Evolutionary conservation across 2,113 vertebrate genomes (phyloP).

Genomic region (Sitta europaea): DNA sequence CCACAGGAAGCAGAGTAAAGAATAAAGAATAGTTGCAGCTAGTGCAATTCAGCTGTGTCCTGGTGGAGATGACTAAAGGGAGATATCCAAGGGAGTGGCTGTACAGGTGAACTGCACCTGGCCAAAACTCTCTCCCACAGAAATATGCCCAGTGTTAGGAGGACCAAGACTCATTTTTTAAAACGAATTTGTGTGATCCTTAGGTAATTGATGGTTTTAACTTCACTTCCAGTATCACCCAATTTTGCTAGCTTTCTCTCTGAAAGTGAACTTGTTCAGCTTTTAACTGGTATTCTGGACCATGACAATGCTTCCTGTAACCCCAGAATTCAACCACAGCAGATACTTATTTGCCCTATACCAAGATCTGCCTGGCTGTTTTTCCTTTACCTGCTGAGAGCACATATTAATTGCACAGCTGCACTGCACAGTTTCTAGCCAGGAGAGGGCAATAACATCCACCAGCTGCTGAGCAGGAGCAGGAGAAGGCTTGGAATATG

Average conservation of each 20-base stretch:
- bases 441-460: conserved; percentile 19
- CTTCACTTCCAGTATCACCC: background rate
- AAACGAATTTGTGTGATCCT: background rate
- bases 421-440: background rate
- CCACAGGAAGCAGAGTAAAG: background rate
- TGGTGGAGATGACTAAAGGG: background rate
- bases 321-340: background rate
- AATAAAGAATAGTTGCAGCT: background rate
- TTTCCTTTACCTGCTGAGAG: background rate
- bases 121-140: background rate
- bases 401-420: background rate
- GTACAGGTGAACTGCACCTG: background rate
- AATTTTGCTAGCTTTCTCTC: background rate
- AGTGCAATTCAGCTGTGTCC: background rate
- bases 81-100: background rate
- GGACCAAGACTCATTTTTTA: background rate
- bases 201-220: background rate
- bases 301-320: background rate
- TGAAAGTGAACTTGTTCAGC: background rate
- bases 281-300: background rate
- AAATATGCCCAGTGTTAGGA: background rate
- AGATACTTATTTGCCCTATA: background rate
- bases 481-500: background rate
- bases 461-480: background rate
- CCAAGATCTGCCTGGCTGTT: background rate